A percentile compares a stretch with the other conserved stretches of the same genome.
These are phyloP conservation scores for Pseudorasbora parva DNA, from an alignment of 2,113 vertebrate species.

Conservation along the genomic window DNA sequence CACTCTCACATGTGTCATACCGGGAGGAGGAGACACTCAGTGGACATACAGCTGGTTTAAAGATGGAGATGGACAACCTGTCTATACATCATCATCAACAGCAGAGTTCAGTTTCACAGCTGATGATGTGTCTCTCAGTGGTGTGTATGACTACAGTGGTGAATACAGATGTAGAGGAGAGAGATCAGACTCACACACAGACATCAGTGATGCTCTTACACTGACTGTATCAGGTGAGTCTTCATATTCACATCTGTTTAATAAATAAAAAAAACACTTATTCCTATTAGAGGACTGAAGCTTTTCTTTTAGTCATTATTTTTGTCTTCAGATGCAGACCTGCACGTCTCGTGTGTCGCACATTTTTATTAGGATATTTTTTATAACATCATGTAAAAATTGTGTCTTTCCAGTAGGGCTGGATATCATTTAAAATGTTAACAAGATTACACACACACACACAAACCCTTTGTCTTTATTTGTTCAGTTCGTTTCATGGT, in stretches of 20 bases:
- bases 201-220: not conserved
- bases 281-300: no score
- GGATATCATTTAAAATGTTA: no score
- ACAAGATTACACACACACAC: no score
- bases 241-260: not conserved
- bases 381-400: no score
- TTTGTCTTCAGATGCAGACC: no score
- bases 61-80: not conserved
- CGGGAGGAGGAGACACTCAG: not conserved
- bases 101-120: not conserved
- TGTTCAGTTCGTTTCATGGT: no score
- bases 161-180: not conserved
- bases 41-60: not conserved
- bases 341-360: no score
- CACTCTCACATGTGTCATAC: not conserved
- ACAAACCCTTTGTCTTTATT: no score
- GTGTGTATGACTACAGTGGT: not conserved
- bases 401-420: no score
- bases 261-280: no score
- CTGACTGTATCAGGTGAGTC: constrained; percentile 11
- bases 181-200: not conserved
- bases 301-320: no score
- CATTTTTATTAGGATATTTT: no score
- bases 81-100: not conserved
- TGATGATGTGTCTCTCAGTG: not conserved